Evolutionary conservation across 1,140 invertebrate species (phyloP).

Genomic region (Drosophila nannoptera): DNA sequence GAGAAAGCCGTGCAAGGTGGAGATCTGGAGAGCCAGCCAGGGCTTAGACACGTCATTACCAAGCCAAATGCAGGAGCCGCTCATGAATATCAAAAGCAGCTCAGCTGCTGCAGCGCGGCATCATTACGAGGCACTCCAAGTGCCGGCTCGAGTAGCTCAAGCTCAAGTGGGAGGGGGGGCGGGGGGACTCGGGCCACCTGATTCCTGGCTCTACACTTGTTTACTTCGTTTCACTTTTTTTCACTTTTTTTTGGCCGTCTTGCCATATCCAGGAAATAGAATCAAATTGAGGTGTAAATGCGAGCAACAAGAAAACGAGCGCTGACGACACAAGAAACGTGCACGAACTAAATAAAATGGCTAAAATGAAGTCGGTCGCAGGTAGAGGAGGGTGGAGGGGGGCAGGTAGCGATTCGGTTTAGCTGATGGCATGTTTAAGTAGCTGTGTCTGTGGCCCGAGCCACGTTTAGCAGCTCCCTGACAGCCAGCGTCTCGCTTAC

Average conservation of each 20-base stretch:
- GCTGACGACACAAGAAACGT: constrained; percentile 41
- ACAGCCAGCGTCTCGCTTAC: constrained; percentile 31
- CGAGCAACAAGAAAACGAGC: constrained; percentile 60
- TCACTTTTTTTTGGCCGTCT: constrained; percentile 17
- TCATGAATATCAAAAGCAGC: constrained; percentile 36
- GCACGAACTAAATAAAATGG: constrained; percentile 60
- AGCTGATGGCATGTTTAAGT: constrained; percentile 70
- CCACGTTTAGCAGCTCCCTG: neutral
- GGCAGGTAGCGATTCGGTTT: constrained; percentile 35
- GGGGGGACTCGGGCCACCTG: constrained; percentile 7
- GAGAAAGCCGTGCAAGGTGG: neutral
- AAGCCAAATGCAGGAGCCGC: constrained; percentile 42
- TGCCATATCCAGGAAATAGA: constrained; percentile 61
- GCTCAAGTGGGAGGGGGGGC: neutral
- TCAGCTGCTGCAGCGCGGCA: constrained; percentile 40
- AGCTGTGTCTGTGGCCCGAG: constrained; percentile 49
- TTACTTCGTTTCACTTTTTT: neutral
- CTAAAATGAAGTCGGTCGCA: constrained; percentile 23
- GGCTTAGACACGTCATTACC: constrained; percentile 61
- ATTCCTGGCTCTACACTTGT: constrained; percentile 11
- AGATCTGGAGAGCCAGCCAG: constrained; percentile 8
- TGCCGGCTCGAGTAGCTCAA: constrained; percentile 54
- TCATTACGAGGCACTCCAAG: constrained; percentile 58
- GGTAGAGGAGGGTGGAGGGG: neutral
- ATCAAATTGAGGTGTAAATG: constrained; percentile 77